A percentile compares a stretch with the other conserved stretches of the same genome.
Evolutionary conservation across 2,888 invertebrate species (phyloP).

Genomic region (Candidula unifasciata): DNA sequence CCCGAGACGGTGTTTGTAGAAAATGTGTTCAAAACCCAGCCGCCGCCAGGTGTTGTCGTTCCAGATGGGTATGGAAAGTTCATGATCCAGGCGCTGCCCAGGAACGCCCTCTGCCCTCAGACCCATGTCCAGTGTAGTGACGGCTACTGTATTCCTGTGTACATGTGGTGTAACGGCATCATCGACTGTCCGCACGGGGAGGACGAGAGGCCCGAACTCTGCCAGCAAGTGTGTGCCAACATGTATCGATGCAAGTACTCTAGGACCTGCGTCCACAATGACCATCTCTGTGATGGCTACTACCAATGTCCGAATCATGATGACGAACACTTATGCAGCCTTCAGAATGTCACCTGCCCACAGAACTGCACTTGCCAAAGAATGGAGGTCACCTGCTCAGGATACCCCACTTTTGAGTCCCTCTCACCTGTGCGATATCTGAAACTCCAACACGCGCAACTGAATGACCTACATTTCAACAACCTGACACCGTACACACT

Average conservation of each 20-base stretch:
- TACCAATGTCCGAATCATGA: constrained; percentile 53
- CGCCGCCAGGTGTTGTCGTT: constrained; percentile 45
- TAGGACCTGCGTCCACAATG: constrained; percentile 41
- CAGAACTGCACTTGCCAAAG: constrained; percentile 43
- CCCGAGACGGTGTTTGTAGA: not conserved
- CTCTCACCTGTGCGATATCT: constrained; percentile 21
- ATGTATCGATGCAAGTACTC: constrained; percentile 49
- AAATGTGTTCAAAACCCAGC: not conserved
- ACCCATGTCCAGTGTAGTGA: constrained; percentile 44
- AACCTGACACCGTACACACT: constrained; percentile 18
- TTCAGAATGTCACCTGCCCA: constrained; percentile 47
- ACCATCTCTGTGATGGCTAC: constrained; percentile 50
- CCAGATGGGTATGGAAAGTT: constrained; percentile 53
- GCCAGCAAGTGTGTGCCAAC: constrained; percentile 33
- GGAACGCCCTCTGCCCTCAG: constrained; percentile 8
- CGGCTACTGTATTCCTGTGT: constrained; percentile 50
- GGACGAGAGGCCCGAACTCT: constrained; percentile 43
- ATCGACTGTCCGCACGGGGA: constrained; percentile 46
- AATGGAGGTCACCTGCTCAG: constrained; percentile 44
- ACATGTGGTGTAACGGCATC: constrained; percentile 51
- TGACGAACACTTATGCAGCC: constrained; percentile 47
- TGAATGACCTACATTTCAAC: constrained; percentile 5
- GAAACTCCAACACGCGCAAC: not conserved
- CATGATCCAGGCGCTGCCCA: not conserved
- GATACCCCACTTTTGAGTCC: not conserved